Percentiles rank a stretch among this genome's conserved stretches.
phyloP scores from a whole-genome alignment of 1,140 invertebrate species.

The Procambarus clarkii region DNA sequence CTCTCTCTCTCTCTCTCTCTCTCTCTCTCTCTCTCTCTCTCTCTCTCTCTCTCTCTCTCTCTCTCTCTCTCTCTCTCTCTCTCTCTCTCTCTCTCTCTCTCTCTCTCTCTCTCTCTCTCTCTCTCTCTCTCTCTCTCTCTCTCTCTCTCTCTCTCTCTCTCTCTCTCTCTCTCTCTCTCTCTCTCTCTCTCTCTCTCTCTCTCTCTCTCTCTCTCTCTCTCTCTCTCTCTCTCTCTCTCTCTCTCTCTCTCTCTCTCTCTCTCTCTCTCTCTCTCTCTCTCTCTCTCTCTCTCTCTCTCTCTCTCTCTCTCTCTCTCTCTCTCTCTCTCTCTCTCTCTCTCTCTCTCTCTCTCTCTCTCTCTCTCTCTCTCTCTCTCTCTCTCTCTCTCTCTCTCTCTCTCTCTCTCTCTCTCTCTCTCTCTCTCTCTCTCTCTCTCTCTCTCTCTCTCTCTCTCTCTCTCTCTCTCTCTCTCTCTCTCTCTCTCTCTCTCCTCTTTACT shows the following conservation, averaged over 20 bases:
- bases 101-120: conserved; percentile 12
- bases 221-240: no score
- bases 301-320: no score
- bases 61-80: not conserved
- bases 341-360: not conserved
- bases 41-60: not conserved
- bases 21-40: not conserved
- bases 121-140: no score
- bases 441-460: not conserved
- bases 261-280: no score
- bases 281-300: no score
- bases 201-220: no score
- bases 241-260: no score
- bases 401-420: not conserved
- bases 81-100: conserved; percentile 16
- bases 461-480: conserved; percentile 8
- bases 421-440: not conserved
- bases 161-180: no score
- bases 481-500: no score
- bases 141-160: no score
- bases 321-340: no score
- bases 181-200: no score
- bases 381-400: conserved; percentile 10
- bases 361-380: conserved; percentile 18
- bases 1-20: not conserved